Percentiles rank a stretch among this genome's conserved stretches.
Evolutionary conservation across 2,113 vertebrate species (phyloP).

Genomic region (Thalassarche chlororhynchos): DNA sequence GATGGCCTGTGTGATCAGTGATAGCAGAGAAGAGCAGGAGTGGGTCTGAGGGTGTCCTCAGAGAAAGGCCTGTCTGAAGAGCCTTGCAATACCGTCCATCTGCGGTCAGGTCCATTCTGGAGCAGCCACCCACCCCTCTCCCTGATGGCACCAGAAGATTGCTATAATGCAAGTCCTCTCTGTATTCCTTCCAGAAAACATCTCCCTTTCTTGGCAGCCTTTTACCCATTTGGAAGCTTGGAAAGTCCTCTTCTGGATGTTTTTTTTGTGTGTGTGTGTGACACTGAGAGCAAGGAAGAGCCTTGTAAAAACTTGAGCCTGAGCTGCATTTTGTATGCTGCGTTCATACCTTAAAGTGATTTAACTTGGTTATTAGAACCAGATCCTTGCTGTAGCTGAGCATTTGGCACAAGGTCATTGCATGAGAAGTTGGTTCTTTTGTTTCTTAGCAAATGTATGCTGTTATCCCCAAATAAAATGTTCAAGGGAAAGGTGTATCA

Average conservation of each 20-base stretch:
- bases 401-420: background rate
- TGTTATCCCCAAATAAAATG: background rate
- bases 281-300: background rate
- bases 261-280: background rate
- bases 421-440: background rate
- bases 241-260: background rate
- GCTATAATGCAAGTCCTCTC: background rate
- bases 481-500: background rate
- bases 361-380: background rate
- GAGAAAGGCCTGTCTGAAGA: background rate
- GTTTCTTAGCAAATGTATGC: background rate
- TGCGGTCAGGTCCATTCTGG: background rate
- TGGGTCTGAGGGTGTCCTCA: background rate
- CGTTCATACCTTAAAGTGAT: background rate
- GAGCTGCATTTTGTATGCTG: background rate
- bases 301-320: background rate
- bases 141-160: background rate
- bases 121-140: background rate
- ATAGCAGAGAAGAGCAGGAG: background rate
- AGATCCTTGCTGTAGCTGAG: background rate
- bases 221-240: background rate
- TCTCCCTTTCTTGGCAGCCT: background rate
- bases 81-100: rapidly evolving
- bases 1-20: background rate
- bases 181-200: background rate